Percentiles rank a stretch among this genome's conserved stretches.
These are phyloP conservation scores for Myotis findleyi DNA, from an alignment of 2,797 vertebrate species.

Conservation along the genomic window DNA sequence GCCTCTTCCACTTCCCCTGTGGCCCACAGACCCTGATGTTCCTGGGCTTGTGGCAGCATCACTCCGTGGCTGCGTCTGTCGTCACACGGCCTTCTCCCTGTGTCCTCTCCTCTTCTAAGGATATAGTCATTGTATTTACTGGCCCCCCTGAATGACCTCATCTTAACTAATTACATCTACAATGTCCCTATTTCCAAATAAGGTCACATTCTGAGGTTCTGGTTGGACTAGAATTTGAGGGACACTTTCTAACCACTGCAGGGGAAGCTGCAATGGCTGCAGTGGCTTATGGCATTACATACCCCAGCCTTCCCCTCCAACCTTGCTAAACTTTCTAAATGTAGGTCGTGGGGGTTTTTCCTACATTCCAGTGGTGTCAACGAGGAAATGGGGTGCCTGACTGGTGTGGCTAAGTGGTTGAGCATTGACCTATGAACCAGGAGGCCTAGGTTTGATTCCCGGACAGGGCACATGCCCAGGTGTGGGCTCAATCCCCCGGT, in stretches of 20 bases:
- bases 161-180: background rate
- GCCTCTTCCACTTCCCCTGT: background rate
- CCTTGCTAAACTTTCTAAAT: background rate
- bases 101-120: background rate
- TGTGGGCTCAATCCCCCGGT: too few species aligned
- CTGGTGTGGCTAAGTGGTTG: too few species aligned
- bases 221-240: background rate
- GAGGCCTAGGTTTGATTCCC: too few species aligned
- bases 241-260: too few species aligned
- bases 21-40: background rate
- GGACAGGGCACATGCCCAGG: too few species aligned
- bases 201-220: background rate
- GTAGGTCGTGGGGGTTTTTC: background rate
- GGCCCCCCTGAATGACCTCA: background rate
- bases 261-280: background rate
- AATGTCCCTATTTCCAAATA: background rate
- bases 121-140: background rate
- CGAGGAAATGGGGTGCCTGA: background rate
- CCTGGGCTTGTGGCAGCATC: background rate
- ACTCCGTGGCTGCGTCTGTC: background rate
- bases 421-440: too few species aligned
- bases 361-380: background rate
- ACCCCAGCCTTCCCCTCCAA: background rate
- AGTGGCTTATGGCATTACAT: background rate
- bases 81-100: background rate